Percentiles rank a stretch among this genome's conserved stretches.
These are phyloP conservation scores for Saccopteryx bilineata DNA, from an alignment of 2,113 vertebrate species.

Conservation along the genomic window DNA sequence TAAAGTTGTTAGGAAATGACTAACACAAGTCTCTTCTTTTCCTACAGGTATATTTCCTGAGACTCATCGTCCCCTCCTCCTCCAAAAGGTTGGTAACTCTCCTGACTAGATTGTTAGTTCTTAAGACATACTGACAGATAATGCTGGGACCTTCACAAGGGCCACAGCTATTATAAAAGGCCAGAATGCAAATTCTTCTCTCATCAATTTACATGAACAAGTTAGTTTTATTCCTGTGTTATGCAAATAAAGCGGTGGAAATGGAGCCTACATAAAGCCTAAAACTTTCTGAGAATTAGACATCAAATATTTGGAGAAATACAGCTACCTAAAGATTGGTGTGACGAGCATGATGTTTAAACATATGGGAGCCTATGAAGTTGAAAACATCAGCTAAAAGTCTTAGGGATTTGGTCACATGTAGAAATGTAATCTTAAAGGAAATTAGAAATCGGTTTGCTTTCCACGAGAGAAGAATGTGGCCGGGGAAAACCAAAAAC, in stretches of 20 bases:
- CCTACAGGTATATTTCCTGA: constrained; percentile 96
- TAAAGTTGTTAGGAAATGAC: not conserved
- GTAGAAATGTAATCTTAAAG: not conserved
- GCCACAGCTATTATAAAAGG: not conserved
- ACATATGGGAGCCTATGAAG: not conserved
- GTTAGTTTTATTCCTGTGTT: not conserved
- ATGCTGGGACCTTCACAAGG: not conserved
- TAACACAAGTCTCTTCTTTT: constrained; percentile 33
- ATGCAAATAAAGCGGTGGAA: constrained; percentile 6
- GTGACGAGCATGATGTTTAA: not conserved
- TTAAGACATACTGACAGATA: not conserved
- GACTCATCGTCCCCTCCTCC: constrained; percentile 91
- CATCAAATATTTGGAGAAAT: not conserved
- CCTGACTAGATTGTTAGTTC: not conserved
- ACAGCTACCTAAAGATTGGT: not conserved
- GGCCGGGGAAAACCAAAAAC: not conserved
- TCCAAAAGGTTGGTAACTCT: constrained; percentile 92
- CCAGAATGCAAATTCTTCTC: not conserved
- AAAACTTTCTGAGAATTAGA: not conserved
- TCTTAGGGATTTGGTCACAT: not conserved
- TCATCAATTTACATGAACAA: constrained; percentile 10
- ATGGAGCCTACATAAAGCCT: not conserved
- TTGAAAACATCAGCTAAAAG: not conserved
- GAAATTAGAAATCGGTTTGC: constrained; percentile 3
- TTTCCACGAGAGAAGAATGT: constrained; percentile 1